Percentiles rank a stretch among this genome's conserved stretches.
Evolutionary conservation across 2,797 vertebrate species (phyloP).

Genomic region (Chlorospingus semifuscus): DNA sequence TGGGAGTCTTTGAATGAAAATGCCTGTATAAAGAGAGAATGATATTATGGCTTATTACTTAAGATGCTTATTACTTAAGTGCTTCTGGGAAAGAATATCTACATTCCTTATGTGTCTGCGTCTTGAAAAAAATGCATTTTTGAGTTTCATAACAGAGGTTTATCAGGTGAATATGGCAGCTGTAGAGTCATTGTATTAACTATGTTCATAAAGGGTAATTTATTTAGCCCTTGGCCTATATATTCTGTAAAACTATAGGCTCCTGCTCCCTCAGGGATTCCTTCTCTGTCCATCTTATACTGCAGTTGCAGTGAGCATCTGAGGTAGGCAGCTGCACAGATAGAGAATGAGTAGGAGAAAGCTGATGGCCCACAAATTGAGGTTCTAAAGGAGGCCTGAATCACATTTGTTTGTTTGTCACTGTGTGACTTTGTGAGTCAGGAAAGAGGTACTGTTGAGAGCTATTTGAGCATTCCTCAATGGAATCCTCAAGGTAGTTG

Average conservation of each 20-base stretch:
- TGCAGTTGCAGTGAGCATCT: background rate
- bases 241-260: background rate
- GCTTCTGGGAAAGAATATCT: background rate
- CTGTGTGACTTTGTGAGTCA: background rate
- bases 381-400: background rate
- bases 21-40: background rate
- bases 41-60: background rate
- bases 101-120: background rate
- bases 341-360: background rate
- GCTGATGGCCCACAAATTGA: background rate
- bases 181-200: background rate
- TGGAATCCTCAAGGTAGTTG: background rate
- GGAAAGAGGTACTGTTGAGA: background rate
- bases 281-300: background rate
- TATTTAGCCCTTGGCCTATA: background rate
- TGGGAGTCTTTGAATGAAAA: background rate
- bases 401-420: background rate
- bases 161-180: background rate
- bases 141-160: background rate
- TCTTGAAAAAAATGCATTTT: background rate
- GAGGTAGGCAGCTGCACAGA: background rate
- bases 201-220: background rate
- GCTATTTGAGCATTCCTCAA: background rate
- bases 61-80: background rate
- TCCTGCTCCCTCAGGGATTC: background rate